These are phyloP conservation scores for Falcunculus frontatus DNA, from an alignment of 2,113 vertebrate genomes.

Conservation along the genomic window DNA sequence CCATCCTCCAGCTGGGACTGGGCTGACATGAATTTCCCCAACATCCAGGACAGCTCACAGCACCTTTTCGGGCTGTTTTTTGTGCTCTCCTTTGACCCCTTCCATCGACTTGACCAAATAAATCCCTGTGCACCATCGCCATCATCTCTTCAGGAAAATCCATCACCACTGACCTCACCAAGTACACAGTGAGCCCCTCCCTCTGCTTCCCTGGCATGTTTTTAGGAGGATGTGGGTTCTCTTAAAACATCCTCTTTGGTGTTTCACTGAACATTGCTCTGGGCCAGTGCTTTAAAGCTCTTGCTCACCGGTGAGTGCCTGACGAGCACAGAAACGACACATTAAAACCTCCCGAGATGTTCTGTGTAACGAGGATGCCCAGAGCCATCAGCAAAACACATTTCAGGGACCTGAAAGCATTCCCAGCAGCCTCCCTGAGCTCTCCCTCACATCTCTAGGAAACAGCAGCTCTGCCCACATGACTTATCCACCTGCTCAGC, in stretches of 20 bases:
- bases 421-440: background rate
- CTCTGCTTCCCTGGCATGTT: background rate
- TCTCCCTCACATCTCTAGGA: background rate
- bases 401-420: background rate
- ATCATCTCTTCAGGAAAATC: background rate
- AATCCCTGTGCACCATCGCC: accelerated
- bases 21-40: too few species aligned
- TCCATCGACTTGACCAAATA: background rate
- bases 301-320: accelerated
- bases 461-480: background rate
- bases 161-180: accelerated
- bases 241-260: background rate
- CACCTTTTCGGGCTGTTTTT: background rate
- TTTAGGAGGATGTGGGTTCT: background rate
- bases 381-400: background rate
- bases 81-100: background rate
- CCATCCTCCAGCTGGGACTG: background rate
- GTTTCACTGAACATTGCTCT: background rate
- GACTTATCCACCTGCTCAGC: background rate
- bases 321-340: accelerated
- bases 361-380: background rate
- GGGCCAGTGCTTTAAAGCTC: background rate
- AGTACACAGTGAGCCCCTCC: background rate
- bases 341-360: accelerated
- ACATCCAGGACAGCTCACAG: background rate